These are phyloP conservation scores for Eretmocerus hayati DNA, from an alignment of 2,888 invertebrate genomes.

Conservation along the genomic window DNA sequence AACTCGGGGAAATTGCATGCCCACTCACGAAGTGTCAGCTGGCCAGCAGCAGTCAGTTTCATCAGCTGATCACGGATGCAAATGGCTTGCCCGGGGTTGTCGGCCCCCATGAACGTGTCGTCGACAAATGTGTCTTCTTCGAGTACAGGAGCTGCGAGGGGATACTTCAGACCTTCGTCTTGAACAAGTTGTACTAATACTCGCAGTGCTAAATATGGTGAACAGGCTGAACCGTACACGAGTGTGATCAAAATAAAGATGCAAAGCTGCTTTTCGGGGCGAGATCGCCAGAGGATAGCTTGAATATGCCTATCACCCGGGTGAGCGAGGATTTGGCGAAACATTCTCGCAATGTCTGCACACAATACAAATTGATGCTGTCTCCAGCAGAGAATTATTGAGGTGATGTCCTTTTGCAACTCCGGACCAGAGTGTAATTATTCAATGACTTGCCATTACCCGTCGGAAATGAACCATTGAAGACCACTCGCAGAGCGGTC, in stretches of 20 bases:
- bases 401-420: too few species aligned
- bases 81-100: neutral
- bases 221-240: conserved; percentile 1
- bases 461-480: neutral
- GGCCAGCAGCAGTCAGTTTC: neutral
- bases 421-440: too few species aligned
- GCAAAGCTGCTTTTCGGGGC: neutral
- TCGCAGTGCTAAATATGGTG: conserved; percentile 1
- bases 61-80: neutral
- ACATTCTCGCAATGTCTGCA: neutral
- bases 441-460: too few species aligned
- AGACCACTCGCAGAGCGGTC: neutral
- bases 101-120: conserved; percentile 1
- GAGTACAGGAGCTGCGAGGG: neutral
- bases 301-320: neutral
- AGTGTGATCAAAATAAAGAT: neutral
- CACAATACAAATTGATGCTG: neutral
- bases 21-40: neutral
- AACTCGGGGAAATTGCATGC: neutral
- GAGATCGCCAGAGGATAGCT: neutral
- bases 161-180: neutral
- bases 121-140: neutral
- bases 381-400: neutral
- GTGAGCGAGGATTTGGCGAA: neutral
- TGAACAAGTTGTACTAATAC: conserved; percentile 1